Evolutionary conservation across 2,888 invertebrate species (phyloP).

Genomic region (Phyllotreta striolata): DNA sequence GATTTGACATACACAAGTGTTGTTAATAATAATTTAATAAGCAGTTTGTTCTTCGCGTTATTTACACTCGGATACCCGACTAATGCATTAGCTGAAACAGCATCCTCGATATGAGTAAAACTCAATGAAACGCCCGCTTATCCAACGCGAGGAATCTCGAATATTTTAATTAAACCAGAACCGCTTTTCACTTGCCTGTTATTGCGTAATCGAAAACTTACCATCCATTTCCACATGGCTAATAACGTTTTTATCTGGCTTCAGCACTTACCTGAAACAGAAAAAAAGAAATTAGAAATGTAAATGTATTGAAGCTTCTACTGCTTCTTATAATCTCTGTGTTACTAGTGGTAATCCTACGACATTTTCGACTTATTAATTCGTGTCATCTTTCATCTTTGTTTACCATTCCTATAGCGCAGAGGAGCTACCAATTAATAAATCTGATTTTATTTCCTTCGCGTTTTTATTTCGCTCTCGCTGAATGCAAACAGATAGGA

Average conservation of each 20-base stretch:
- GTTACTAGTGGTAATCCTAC: too few relatives aligned
- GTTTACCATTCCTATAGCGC: too few relatives aligned
- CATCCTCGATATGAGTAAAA: conserved; percentile 4
- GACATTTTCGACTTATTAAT: too few relatives aligned
- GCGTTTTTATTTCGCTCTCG: too few relatives aligned
- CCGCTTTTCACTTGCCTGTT: conserved; percentile 5
- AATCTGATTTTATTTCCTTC: too few relatives aligned
- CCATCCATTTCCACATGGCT: conserved; percentile 6
- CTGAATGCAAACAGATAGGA: too few relatives aligned
- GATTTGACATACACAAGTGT: too few relatives aligned
- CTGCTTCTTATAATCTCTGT: too few relatives aligned
- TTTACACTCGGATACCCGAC: conserved; percentile 3
- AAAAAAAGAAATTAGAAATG: background rate
- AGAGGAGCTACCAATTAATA: too few relatives aligned
- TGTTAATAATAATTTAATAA: background rate
- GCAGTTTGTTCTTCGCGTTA: background rate
- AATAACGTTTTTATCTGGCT: background rate
- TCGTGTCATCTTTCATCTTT: too few relatives aligned
- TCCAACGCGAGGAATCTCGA: conserved; percentile 6
- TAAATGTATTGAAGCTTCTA: too few relatives aligned
- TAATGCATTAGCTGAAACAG: conserved; percentile 12
- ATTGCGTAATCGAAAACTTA: conserved; percentile 7
- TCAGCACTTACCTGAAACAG: conserved; percentile 8
- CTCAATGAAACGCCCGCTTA: conserved; percentile 8
- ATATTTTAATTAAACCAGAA: conserved; percentile 18